phyloP scores from a whole-genome alignment of 1,140 invertebrate species.

The Platorchestia sp. region DNA sequence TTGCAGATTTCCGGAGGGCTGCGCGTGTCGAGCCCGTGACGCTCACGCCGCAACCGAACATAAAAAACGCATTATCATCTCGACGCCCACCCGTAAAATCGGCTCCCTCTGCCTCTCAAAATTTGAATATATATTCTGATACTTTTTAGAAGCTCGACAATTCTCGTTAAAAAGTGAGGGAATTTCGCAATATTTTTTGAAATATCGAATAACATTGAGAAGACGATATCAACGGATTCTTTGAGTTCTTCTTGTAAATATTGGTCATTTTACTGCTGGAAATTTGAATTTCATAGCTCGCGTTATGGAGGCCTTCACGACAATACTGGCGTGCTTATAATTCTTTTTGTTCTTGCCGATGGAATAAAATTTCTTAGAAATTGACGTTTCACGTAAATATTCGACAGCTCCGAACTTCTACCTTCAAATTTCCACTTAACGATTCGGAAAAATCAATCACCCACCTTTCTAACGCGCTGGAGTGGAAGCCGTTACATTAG shows the following conservation, averaged over 20 bases:
- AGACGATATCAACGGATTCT: background rate
- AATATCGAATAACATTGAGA: background rate
- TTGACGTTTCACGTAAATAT: background rate
- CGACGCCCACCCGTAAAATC: constrained; percentile 16
- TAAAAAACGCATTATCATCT: constrained; percentile 48
- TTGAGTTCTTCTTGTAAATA: background rate
- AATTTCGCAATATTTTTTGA: background rate
- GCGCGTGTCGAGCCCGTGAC: background rate
- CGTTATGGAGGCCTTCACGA: background rate
- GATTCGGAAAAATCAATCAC: background rate
- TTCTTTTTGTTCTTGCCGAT: background rate
- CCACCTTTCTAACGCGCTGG: background rate
- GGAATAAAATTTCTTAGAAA: background rate
- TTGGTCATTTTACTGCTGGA: background rate
- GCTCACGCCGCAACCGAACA: constrained; percentile 2
- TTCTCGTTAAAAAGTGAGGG: background rate
- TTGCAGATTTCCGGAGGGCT: background rate
- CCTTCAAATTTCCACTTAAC: background rate
- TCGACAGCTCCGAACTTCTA: background rate
- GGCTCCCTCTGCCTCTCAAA: background rate
- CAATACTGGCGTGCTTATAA: background rate
- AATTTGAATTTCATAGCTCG: constrained; percentile 29
- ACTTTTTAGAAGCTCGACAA: background rate
- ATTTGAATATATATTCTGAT: background rate
- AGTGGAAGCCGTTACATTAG: background rate